These are phyloP conservation scores for Abrostola triplasia DNA, from an alignment of 2,888 invertebrate species.

Conservation along the genomic window DNA sequence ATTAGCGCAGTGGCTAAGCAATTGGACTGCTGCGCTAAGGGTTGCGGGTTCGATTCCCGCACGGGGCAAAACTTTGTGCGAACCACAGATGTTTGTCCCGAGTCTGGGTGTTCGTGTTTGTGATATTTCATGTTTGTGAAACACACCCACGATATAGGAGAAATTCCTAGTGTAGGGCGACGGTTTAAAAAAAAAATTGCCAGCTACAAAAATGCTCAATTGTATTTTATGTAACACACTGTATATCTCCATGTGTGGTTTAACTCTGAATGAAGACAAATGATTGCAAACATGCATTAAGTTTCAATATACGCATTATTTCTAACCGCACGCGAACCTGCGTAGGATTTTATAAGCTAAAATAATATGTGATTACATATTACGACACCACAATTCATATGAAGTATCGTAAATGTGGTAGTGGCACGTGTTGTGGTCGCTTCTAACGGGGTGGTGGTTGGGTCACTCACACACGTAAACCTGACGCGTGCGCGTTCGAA, in stretches of 20 bases:
- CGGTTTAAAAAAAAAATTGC: too few relatives aligned
- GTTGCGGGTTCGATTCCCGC: too few relatives aligned
- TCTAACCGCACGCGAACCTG: not conserved
- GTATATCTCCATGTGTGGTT: not conserved
- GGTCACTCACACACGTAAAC: slow-evolving; percentile 31
- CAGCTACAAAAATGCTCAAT: too few relatives aligned
- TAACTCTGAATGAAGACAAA: not conserved
- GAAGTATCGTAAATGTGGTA: slow-evolving; percentile 55
- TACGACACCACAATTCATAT: slow-evolving; percentile 38
- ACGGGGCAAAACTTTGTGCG: too few relatives aligned
- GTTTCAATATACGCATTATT: not conserved
- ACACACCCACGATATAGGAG: too few relatives aligned
- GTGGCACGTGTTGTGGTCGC: slow-evolving; percentile 59
- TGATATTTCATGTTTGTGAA: too few relatives aligned
- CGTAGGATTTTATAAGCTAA: not conserved
- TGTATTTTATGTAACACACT: too few relatives aligned
- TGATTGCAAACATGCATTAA: not conserved
- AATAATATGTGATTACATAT: slow-evolving; percentile 7
- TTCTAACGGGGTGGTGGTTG: slow-evolving; percentile 47
- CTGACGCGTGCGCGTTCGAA: slow-evolving; percentile 2
- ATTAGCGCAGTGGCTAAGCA: too few relatives aligned
- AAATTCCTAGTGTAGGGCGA: too few relatives aligned
- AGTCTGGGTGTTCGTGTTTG: too few relatives aligned
- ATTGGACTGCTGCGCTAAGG: too few relatives aligned
- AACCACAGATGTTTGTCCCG: too few relatives aligned